Base-by-base conservation (phyloP, 35 echinoderm and acorn worm genomes). In the Heliocidaris tuberculata region DNA sequence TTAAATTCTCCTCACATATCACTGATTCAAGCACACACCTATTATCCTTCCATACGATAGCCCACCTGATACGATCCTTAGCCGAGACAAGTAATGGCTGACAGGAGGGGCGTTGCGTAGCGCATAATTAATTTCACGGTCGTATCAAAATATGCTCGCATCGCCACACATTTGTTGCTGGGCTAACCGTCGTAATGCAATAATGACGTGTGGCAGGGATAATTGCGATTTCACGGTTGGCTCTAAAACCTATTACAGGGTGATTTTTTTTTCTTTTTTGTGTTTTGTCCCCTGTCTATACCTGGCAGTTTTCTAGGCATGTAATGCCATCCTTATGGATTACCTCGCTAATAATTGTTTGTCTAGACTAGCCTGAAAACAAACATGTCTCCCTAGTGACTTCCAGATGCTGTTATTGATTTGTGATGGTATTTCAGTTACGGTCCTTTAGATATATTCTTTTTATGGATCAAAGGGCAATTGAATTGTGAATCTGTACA, bases 51-150 rank as follows among this genome's bases (percentile, higher is more conserved):
- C 21, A 78, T 78, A 78, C 8, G 65, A 78, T 78, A 78, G 17
- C 65, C 27, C 27, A 78, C 1, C 27, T 70, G 17, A 70, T 70
- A 70, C 60, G 2, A 70, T 27, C 60, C 60, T 10, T 78, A 78
- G 65, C 21, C 17, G 17, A 78, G 65, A 78, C 65, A 78, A 6
- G 6, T 4, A 27, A 70, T 52, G 15, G 11, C 52, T 78, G 65
- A 78, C 65, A 78, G 21, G 65, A 78, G 65, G 65, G 65, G 65
- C 65, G 65, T 78, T 78, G 65, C 27, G 65, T 78, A 27, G 65
- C 65, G 65, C 65, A 78, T 78, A 78, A 78, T 78, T 78, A 78
- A 78, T 78, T 78, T 78, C 65, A 78, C 65, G 65, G 65, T 78
- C 27, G 65, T 78, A 78, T 78, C 65, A 78, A 78, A 78, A 78